Evolutionary conservation across 1,140 invertebrate species (phyloP).

Genomic region (Drosophila melanica): DNA sequence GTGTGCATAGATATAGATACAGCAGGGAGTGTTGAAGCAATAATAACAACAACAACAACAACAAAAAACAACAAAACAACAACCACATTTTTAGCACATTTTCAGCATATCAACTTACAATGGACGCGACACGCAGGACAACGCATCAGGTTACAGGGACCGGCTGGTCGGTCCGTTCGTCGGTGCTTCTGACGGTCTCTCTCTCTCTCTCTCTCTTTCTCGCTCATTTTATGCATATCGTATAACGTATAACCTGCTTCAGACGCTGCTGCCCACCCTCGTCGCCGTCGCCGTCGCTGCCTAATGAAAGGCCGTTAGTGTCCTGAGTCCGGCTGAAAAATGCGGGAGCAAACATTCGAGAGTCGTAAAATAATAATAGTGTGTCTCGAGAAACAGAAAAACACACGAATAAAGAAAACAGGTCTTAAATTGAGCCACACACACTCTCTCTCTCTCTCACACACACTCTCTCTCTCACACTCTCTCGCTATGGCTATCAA

Average conservation of each 20-base stretch:
- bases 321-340: conserved; percentile 50
- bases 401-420: conserved; percentile 28
- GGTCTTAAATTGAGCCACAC: conserved; percentile 46
- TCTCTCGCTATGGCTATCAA: conserved; percentile 49
- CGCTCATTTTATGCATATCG: conserved; percentile 63
- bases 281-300: conserved; percentile 42
- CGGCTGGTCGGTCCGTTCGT: conserved; percentile 17
- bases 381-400: conserved; percentile 25
- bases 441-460: conserved; percentile 4
- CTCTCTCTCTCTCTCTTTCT: conserved; percentile 22
- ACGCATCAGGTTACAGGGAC: conserved; percentile 67
- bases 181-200: neutral
- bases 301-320: conserved; percentile 73
- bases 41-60: conserved; percentile 5
- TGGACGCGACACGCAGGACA: conserved; percentile 47
- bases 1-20: conserved; percentile 17
- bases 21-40: conserved; percentile 18
- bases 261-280: conserved; percentile 40
- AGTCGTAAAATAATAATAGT: conserved; percentile 77
- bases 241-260: conserved; percentile 43
- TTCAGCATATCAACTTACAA: conserved; percentile 75
- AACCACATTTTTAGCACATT: conserved; percentile 79
- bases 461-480: conserved; percentile 8
- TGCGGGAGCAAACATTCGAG: conserved; percentile 63
- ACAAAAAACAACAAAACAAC: conserved; percentile 32